Conservation (phyloP, 2,113 vertebrate genomes). For the Barbus barbus region DNA sequence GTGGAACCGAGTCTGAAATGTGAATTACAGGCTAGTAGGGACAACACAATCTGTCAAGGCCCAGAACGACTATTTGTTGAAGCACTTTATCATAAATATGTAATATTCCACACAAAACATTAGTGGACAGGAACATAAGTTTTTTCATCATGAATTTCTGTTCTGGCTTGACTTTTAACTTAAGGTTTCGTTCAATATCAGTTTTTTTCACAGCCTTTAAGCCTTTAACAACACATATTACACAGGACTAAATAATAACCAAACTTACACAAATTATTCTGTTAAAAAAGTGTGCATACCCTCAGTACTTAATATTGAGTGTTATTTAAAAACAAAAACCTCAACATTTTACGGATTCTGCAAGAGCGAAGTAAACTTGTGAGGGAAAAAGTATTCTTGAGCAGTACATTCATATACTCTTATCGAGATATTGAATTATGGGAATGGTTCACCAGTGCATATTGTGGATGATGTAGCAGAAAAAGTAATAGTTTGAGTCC, state of each 20-base stretch:
- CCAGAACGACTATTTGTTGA: not conserved
- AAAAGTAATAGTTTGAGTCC: not conserved
- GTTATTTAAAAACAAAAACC: not conserved
- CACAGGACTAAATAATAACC: constrained; percentile 1
- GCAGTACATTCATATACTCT: not conserved
- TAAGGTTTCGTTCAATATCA: not conserved
- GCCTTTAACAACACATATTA: not conserved
- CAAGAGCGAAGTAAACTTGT: not conserved
- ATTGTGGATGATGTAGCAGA: not conserved
- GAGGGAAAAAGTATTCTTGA: not conserved
- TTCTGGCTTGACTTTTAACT: not conserved
- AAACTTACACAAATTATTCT: not conserved
- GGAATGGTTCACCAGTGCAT: not conserved
- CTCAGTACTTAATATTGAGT: not conserved
- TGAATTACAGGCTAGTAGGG: not conserved
- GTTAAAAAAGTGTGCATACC: not conserved
- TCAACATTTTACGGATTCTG: not conserved
- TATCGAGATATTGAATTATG: not conserved
- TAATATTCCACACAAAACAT: not conserved
- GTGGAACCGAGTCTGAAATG: constrained; percentile 24
- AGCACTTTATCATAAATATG: constrained; percentile 13
- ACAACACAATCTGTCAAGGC: constrained; percentile 21
- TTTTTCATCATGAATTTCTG: not conserved
- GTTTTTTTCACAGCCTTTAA: not conserved
- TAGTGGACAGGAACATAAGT: not conserved